These are phyloP conservation scores for Coilia nasus DNA, from an alignment of 2,797 vertebrate genomes.

Conservation along the genomic window DNA sequence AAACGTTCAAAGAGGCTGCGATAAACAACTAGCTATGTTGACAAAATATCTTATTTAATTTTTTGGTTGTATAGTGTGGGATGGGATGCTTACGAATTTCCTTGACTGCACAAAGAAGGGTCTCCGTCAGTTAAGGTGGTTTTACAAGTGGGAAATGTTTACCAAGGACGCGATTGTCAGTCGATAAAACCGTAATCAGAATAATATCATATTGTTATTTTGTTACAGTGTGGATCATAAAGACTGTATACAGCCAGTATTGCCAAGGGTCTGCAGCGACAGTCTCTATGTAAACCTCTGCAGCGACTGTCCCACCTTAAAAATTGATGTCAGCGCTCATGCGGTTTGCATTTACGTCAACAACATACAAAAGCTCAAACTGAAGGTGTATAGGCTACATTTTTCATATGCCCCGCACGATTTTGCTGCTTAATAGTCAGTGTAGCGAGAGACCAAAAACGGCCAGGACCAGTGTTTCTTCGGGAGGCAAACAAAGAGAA, in stretches of 20 bases:
- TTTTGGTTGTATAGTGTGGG: not conserved
- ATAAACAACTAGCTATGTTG: not conserved
- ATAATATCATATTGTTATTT: not conserved
- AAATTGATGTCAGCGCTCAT: slow-evolving; percentile 68
- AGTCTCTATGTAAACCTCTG: not conserved
- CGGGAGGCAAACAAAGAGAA: slow-evolving; percentile 24
- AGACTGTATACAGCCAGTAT: not conserved
- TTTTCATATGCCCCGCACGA: slow-evolving; percentile 57
- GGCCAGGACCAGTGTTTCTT: slow-evolving; percentile 2
- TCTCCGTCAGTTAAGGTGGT: slow-evolving; percentile 31
- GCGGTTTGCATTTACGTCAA: slow-evolving; percentile 82
- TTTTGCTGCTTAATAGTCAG: slow-evolving; percentile 52
- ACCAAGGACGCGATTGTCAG: not conserved
- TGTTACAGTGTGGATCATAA: not conserved
- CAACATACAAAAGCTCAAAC: slow-evolving; percentile 64
- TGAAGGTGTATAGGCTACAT: slow-evolving; percentile 67
- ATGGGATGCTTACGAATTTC: slow-evolving; percentile 18
- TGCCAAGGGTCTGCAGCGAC: not conserved
- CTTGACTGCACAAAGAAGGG: not conserved
- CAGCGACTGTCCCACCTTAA: slow-evolving; percentile 76
- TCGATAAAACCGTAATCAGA: not conserved
- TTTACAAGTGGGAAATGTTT: not conserved
- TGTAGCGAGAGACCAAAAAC: not conserved
- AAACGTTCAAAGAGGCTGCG: not conserved
- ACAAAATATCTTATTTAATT: not conserved